These are phyloP conservation scores for Dendrocincla tyrannina DNA, from an alignment of 2,797 vertebrate species.

Conservation along the genomic window DNA sequence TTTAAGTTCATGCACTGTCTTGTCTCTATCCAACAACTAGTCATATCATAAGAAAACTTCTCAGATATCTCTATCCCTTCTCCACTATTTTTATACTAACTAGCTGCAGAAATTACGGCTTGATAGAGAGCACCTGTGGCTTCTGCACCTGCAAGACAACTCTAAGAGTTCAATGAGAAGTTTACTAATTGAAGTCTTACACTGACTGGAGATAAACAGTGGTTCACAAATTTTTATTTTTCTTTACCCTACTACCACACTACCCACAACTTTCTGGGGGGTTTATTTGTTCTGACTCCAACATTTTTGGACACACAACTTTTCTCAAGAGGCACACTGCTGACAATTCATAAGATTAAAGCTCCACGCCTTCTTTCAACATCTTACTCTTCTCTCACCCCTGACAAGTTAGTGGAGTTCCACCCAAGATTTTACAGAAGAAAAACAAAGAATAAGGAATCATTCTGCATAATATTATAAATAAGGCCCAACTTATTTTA, in stretches of 20 bases:
- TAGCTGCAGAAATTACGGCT: neutral
- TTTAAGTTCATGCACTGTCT: neutral
- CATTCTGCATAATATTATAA: neutral
- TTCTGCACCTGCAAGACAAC: neutral
- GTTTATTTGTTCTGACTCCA: neutral
- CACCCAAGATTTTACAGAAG: neutral
- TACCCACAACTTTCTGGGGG: neutral
- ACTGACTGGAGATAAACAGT: neutral
- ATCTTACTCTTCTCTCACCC: neutral
- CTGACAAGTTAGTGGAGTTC: neutral
- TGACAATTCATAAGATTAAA: neutral
- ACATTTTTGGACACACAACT: neutral
- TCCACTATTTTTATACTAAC: neutral
- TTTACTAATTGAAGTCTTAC: neutral
- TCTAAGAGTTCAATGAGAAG: neutral
- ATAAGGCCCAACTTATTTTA: neutral
- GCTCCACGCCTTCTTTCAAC: neutral
- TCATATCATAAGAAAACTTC: neutral
- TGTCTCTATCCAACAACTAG: neutral
- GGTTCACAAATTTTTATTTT: fast-evolving
- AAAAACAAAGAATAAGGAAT: neutral
- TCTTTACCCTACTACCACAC: neutral
- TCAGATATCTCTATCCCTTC: fast-evolving
- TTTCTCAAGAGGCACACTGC: neutral
- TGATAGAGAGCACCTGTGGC: neutral